Percentiles rank a stretch among this genome's conserved stretches.
phyloP scores from a whole-genome alignment of 2,113 vertebrate genomes.

The Heptranchias perlo region DNA sequence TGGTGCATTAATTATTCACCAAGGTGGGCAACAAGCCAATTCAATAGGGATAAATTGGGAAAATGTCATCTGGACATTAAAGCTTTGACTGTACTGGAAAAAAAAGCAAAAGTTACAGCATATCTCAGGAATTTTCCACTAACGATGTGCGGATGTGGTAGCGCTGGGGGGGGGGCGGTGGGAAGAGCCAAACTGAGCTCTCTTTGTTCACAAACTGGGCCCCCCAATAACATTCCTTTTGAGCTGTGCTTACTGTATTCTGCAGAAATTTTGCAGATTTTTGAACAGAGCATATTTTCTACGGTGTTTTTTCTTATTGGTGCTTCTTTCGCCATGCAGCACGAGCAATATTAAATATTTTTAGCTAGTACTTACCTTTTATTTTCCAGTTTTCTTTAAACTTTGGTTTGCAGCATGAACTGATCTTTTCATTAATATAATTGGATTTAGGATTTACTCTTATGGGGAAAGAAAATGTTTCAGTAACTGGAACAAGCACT shows the following conservation, averaged over 20 bases:
- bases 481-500: not conserved
- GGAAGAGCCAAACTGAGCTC: slow-evolving; percentile 96
- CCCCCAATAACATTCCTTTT: slow-evolving; percentile 96
- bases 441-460: slow-evolving; percentile 9
- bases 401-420: not conserved
- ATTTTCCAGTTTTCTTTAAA: not conserved
- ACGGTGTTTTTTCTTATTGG: not conserved
- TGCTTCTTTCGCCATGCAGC: not conserved
- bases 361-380: not conserved
- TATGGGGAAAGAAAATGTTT: not conserved
- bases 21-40: slow-evolving; percentile 67
- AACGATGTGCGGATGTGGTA: slow-evolving; percentile 99
- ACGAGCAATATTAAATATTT: not conserved
- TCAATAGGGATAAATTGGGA: slow-evolving; percentile 64
- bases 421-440: not conserved
- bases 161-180: slow-evolving; percentile 58
- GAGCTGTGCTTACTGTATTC: slow-evolving; percentile 87
- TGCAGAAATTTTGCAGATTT: slow-evolving; percentile 80
- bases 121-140: slow-evolving; percentile 99
- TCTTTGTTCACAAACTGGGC: slow-evolving; percentile 94
- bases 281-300: slow-evolving; percentile 41
- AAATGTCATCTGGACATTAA: slow-evolving; percentile 88
- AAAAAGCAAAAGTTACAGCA: slow-evolving; percentile 86
- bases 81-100: slow-evolving; percentile 72
- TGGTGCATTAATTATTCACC: slow-evolving; percentile 74